Evolutionary conservation across 1,140 invertebrate genomes (phyloP).

Genomic region (Drosophila funebris): DNA sequence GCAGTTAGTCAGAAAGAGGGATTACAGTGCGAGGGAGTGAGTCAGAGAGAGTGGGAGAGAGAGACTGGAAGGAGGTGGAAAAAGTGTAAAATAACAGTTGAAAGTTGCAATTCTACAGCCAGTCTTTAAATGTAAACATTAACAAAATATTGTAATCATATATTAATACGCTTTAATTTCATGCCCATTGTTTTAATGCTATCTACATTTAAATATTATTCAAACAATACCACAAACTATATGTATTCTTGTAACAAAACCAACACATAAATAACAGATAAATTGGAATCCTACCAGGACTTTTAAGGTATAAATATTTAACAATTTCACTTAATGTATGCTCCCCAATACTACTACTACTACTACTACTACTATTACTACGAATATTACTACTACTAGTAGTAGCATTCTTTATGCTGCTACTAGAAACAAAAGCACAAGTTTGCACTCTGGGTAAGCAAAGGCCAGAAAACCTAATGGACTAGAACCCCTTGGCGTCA

Average conservation of each 20-base stretch:
- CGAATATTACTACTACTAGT: background rate
- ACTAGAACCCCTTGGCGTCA: conserved; percentile 74
- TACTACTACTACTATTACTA: background rate
- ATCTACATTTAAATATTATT: conserved; percentile 7
- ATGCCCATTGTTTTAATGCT: conserved; percentile 61
- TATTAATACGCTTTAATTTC: conserved; percentile 76
- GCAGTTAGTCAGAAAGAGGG: background rate
- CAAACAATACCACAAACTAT: conserved; percentile 29
- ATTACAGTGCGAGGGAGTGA: background rate
- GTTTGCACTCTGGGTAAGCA: conserved; percentile 55
- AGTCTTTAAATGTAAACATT: background rate
- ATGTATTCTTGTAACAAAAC: conserved; percentile 71
- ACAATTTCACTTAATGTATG: conserved; percentile 69
- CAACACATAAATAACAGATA: conserved; percentile 82
- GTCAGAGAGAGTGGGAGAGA: background rate
- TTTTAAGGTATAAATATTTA: conserved; percentile 83
- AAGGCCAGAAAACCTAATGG: conserved; percentile 68
- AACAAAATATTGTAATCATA: conserved; percentile 53
- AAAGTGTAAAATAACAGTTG: background rate
- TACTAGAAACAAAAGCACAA: conserved; percentile 41
- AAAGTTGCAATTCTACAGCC: conserved; percentile 63
- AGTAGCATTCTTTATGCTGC: background rate
- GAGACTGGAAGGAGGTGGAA: no score
- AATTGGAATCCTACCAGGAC: conserved; percentile 84
- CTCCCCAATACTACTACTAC: conserved; percentile 9